Evolutionary conservation across 2,797 vertebrate genomes (phyloP).

Genomic region (Anableps anableps): DNA sequence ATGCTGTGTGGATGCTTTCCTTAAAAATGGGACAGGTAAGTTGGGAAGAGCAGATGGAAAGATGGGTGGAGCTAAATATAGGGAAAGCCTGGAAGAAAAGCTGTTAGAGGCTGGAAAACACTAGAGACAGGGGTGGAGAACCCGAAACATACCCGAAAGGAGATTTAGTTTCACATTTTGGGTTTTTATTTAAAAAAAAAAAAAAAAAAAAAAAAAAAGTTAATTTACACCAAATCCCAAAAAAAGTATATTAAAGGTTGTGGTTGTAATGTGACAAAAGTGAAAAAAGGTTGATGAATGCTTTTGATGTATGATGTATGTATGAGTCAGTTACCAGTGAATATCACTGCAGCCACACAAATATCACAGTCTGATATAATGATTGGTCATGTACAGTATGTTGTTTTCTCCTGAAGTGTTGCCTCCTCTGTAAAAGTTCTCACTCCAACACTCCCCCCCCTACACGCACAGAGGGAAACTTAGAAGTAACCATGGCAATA

Average conservation of each 20-base stretch:
- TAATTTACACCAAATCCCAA: not conserved
- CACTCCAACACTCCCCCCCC: conserved; percentile 33
- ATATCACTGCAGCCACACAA: conserved; percentile 1
- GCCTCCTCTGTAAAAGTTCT: conserved; percentile 26
- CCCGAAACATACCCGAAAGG: too few species aligned
- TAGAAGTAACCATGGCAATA: conserved; percentile 68
- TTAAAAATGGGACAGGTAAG: too few species aligned
- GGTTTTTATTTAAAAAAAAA: not conserved
- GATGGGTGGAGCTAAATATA: too few species aligned
- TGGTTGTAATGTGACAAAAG: not conserved
- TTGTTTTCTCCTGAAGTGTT: conserved; percentile 21
- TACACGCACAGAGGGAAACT: conserved; percentile 27
- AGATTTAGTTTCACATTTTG: not conserved
- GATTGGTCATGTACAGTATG: conserved; percentile 25
- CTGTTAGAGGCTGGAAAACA: too few species aligned
- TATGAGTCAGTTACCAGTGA: conserved; percentile 1
- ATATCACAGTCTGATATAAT: conserved; percentile 20
- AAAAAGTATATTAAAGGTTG: not conserved
- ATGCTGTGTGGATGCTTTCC: too few species aligned
- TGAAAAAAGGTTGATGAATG: not conserved
- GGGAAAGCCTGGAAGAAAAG: too few species aligned
- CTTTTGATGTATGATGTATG: not conserved
- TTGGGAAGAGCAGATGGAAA: too few species aligned
- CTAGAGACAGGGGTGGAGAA: too few species aligned
- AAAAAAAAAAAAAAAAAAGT: too few species aligned